Percentiles rank a stretch among this genome's conserved stretches.
These are phyloP conservation scores for Raja brachyura DNA, from an alignment of 2,113 vertebrate genomes.

Conservation along the genomic window DNA sequence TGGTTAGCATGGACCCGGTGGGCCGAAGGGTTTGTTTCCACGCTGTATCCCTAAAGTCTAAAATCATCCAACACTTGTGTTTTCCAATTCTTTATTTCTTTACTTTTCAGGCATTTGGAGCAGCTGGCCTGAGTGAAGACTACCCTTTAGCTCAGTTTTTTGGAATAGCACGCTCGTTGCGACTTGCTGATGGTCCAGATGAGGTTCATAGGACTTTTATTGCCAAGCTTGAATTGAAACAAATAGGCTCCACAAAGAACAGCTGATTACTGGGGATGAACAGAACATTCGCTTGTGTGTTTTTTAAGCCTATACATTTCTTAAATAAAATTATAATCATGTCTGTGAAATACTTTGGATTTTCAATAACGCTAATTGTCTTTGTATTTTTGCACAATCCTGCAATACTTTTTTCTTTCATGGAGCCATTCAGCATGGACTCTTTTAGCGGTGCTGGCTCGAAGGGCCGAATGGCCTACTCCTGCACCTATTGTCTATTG, in stretches of 20 bases:
- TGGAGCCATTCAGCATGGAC: too few relatives aligned
- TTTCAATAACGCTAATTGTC: neutral
- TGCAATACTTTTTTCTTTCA: neutral
- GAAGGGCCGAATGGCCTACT: too few relatives aligned
- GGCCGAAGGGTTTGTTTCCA: too few relatives aligned
- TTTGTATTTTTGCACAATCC: neutral
- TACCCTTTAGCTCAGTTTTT: conserved; percentile 50
- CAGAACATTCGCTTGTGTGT: neutral
- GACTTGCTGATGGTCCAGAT: conserved; percentile 47
- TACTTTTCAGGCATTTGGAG: conserved; percentile 53
- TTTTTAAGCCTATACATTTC: neutral
- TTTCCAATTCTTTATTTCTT: neutral
- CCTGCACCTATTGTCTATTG: too few relatives aligned
- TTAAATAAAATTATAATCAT: neutral
- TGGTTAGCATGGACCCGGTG: too few relatives aligned
- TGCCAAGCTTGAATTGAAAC: conserved; percentile 51
- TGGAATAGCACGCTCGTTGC: conserved; percentile 45
- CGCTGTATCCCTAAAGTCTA: too few relatives aligned
- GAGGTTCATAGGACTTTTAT: conserved; percentile 43
- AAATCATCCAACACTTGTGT: neutral
- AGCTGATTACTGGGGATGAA: neutral
- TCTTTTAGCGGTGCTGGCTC: too few relatives aligned
- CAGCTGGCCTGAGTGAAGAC: conserved; percentile 47
- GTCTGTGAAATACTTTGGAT: neutral
- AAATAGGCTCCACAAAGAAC: too few relatives aligned